Conservation (phyloP, 2,113 vertebrate species). For the Chunga burmeisteri region DNA sequence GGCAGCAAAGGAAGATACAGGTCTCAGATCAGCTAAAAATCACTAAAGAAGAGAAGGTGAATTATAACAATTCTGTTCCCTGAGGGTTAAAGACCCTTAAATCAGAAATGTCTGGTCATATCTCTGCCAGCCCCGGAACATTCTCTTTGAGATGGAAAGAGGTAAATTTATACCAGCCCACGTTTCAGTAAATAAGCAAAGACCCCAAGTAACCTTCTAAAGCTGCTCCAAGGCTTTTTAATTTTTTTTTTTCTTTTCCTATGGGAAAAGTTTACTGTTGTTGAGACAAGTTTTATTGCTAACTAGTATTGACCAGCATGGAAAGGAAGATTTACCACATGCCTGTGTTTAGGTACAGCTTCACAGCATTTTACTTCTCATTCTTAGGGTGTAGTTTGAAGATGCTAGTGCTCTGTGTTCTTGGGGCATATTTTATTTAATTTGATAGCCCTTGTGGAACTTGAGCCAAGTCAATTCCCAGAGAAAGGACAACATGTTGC, state of each 20-base stretch:
- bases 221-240: not conserved
- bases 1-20: not conserved
- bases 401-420: not conserved
- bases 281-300: not conserved
- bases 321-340: not conserved
- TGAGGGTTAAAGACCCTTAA: not conserved
- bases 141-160: not conserved
- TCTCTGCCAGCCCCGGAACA: not conserved
- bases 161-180: not conserved
- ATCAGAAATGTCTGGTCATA: not conserved
- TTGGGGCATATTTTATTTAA: not conserved
- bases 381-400: not conserved
- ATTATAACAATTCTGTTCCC: not conserved
- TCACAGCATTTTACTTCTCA: not conserved
- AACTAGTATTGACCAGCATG: not conserved
- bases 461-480: not conserved
- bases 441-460: not conserved
- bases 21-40: not conserved
- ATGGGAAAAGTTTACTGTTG: not conserved
- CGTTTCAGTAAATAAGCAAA: not conserved
- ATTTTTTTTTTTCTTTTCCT: not conserved
- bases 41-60: not conserved
- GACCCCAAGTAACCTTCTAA: not conserved
- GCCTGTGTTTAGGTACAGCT: not conserved
- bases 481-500: not conserved